These are phyloP conservation scores for Tinamus major DNA, from an alignment of 2,797 vertebrate genomes.

Conservation along the genomic window DNA sequence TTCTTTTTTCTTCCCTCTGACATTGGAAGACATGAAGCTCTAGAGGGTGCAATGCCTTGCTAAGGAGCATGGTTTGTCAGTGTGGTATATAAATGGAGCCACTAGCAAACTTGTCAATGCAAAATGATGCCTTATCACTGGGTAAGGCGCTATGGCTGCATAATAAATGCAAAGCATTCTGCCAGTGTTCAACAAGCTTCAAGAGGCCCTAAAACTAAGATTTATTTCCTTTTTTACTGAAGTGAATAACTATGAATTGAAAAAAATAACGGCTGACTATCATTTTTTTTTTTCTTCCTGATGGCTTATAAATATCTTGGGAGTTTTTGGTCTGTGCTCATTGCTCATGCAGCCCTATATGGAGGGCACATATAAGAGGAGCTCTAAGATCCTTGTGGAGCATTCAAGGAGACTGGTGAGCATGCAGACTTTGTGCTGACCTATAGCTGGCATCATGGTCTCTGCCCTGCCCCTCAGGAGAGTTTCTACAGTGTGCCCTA, in stretches of 20 bases:
- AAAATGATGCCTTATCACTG: neutral
- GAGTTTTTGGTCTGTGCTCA: neutral
- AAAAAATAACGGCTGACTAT: neutral
- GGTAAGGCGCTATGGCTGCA: neutral
- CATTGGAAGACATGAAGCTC: neutral
- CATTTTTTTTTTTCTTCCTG: neutral
- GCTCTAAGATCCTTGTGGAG: neutral
- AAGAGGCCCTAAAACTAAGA: neutral
- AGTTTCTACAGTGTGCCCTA: accelerated
- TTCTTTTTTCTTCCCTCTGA: no score
- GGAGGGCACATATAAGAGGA: neutral
- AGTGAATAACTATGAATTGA: no score
- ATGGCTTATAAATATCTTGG: neutral
- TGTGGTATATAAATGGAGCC: neutral
- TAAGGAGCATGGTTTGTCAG: neutral
- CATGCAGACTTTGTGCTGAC: neutral
- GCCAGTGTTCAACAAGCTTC: accelerated
- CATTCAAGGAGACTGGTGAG: neutral
- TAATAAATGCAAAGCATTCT: neutral
- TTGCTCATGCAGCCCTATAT: neutral
- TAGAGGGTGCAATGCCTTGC: neutral
- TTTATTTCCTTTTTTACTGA: neutral
- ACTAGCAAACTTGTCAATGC: neutral
- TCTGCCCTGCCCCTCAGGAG: neutral
- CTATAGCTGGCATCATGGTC: neutral